Evolutionary conservation across 2,797 vertebrate genomes (phyloP).

Genomic region (Phrynocephalus vlangalii): DNA sequence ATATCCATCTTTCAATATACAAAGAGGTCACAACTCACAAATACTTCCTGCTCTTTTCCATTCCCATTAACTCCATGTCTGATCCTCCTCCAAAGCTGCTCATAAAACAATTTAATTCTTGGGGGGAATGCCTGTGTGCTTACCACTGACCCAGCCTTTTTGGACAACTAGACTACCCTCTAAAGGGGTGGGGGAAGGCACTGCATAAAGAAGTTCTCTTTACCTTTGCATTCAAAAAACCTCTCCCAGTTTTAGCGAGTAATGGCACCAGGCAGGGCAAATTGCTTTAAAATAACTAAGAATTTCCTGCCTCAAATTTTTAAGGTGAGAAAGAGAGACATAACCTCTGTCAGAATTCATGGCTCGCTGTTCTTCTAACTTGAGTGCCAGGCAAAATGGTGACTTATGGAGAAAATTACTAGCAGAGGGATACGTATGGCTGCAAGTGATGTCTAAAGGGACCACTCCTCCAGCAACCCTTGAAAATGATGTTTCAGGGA

Average conservation of each 20-base stretch:
- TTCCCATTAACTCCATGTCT: background rate
- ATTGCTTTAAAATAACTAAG: constrained; percentile 1
- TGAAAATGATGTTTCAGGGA: background rate
- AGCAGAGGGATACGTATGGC: background rate
- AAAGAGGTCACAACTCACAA: background rate
- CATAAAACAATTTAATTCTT: background rate
- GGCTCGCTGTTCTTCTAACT: background rate
- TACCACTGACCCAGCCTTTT: no score
- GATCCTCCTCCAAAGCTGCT: background rate
- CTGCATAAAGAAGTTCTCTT: background rate
- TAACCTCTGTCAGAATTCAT: background rate
- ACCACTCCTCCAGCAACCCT: background rate
- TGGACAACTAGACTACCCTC: no score
- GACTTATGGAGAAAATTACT: constrained; percentile 13
- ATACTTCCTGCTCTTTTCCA: background rate
- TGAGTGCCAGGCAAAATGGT: background rate
- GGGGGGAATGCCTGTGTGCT: no score
- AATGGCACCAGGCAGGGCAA: background rate
- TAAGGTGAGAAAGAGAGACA: background rate
- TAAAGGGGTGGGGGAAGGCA: background rate
- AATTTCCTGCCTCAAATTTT: background rate
- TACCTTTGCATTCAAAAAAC: background rate
- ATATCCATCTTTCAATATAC: background rate
- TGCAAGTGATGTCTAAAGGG: background rate
- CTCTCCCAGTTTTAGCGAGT: background rate